Evolutionary conservation across 2,797 vertebrate species (phyloP), one percentile per base, ranked within the genome.

Genomic region (Adrianichthys oophorus): DNA sequence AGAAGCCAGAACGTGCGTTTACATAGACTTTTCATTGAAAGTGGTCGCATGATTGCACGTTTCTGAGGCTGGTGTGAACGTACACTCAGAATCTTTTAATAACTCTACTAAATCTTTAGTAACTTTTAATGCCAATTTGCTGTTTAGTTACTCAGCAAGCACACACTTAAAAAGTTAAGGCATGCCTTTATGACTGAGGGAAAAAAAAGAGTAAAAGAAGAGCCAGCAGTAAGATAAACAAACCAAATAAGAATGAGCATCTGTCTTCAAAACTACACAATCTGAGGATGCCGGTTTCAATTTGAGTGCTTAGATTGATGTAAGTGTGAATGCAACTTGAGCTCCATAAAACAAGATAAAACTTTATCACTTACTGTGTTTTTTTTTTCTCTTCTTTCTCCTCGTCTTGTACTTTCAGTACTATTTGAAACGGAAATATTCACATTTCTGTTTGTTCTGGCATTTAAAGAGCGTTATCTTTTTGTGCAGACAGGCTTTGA

Each of bases 391-490:
- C 4, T 7, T 46, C 2, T 7, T 18, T 13, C 18, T 19, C 14
- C 45, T 46, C 18, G 5, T 46, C 45, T 46, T 10, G 13, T 46
- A 46, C 12, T 10, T 17, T 46, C 45, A 46, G 13, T 17, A 13
- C n/a, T 48, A 23, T 54, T 46, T 26, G 17, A 61, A 53, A 53
- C 19, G 21, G 21, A 18, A n/a, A 61, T 26, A 23, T 45, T 47
- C 21, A 42, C 32, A 48, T 41, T 29, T 48, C n/a, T 42, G 14
- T 41, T 43, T 53, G 45, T 26, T 17, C 43, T 48, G 18, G 13
- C 6, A 17, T 41, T 43, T 55, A 17, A 14, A 37, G 24, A 10
- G 15, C 19, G 18, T 51, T 15, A 40, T 62, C 17, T 56, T 29
- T 5, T 15, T 41, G 26, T 19, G 2, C 17, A 45, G 32, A 55